A percentile compares a stretch with the other conserved stretches of the same genome.
Conservation (phyloP, 2,888 invertebrate genomes). For the Platypus cylindrus region DNA sequence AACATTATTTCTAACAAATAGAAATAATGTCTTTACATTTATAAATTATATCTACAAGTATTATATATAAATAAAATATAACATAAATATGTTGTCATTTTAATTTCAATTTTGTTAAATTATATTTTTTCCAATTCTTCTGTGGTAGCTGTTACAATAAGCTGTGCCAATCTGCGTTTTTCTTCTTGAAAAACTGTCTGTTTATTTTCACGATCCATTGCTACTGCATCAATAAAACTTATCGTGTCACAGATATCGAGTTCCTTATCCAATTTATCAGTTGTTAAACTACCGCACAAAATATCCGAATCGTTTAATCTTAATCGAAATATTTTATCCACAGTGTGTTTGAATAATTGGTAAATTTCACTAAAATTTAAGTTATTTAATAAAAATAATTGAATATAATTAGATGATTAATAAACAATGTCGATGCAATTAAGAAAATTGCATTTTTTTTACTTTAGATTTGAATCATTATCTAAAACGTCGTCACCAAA, state of each 20-base stretch:
- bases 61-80: too few species aligned
- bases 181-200: slow-evolving; percentile 14
- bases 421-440: neutral
- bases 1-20: too few species aligned
- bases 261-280: slow-evolving; percentile 6
- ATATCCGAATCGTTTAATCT: neutral
- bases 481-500: slow-evolving; percentile 28
- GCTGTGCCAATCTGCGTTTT: slow-evolving; percentile 7
- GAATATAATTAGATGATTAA: neutral
- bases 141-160: slow-evolving; percentile 12
- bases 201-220: slow-evolving; percentile 1
- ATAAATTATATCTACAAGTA: too few species aligned
- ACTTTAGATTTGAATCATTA: slow-evolving; percentile 20
- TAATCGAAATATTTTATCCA: slow-evolving; percentile 13
- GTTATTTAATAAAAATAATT: slow-evolving; percentile 1
- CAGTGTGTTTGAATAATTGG: slow-evolving; percentile 22
- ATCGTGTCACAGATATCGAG: slow-evolving; percentile 17
- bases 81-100: too few species aligned
- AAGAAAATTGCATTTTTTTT: slow-evolving; percentile 5
- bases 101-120: too few species aligned
- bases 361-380: slow-evolving; percentile 21
- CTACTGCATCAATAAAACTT: slow-evolving; percentile 11
- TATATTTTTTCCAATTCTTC: slow-evolving; percentile 6
- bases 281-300: neutral
- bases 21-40: too few species aligned